A percentile compares a stretch with the other conserved stretches of the same genome.
phyloP scores from a whole-genome alignment of 1,140 invertebrate species.

The Drosophila sproati region DNA sequence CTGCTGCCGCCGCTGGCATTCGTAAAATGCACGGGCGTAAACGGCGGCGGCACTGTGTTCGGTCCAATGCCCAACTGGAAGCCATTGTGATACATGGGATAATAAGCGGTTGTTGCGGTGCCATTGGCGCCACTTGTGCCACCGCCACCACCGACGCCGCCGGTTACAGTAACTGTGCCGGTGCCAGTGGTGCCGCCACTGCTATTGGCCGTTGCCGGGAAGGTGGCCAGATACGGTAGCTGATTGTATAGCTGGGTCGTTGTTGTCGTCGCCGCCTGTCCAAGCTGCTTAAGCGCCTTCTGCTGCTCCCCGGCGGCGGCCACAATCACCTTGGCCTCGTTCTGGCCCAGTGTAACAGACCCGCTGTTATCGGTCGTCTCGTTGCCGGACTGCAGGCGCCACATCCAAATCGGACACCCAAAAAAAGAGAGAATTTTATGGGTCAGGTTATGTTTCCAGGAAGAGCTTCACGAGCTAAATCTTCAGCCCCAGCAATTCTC shows the following conservation, averaged over 20 bases:
- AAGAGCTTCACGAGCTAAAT: too few relatives aligned
- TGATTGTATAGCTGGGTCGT: conserved; percentile 75
- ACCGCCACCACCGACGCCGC: conserved; percentile 3
- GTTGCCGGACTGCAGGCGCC: conserved; percentile 49
- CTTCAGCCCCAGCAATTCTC: too few relatives aligned
- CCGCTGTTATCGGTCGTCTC: conserved; percentile 73
- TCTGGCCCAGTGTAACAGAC: conserved; percentile 76
- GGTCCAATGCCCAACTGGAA: conserved; percentile 80
- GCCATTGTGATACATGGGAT: conserved; percentile 84
- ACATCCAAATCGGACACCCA: neutral
- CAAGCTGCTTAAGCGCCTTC: conserved; percentile 61
- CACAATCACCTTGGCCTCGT: conserved; percentile 78
- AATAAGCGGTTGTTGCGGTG: conserved; percentile 65
- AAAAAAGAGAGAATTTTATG: neutral
- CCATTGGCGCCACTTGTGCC: conserved; percentile 10
- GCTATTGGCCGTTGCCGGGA: conserved; percentile 58
- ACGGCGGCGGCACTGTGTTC: conserved; percentile 79
- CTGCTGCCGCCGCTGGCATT: conserved; percentile 65
- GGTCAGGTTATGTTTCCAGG: neutral
- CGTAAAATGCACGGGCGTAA: conserved; percentile 80
- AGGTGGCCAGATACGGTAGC: conserved; percentile 79
- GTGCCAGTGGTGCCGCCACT: conserved; percentile 45
- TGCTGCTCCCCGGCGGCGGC: conserved; percentile 63
- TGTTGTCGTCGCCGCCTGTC: conserved; percentile 33
- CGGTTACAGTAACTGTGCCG: conserved; percentile 45